Evolutionary conservation across 2,797 vertebrate genomes (phyloP), one percentile per base, ranked within the genome.

Genomic region (Coracias cyanogaster): DNA sequence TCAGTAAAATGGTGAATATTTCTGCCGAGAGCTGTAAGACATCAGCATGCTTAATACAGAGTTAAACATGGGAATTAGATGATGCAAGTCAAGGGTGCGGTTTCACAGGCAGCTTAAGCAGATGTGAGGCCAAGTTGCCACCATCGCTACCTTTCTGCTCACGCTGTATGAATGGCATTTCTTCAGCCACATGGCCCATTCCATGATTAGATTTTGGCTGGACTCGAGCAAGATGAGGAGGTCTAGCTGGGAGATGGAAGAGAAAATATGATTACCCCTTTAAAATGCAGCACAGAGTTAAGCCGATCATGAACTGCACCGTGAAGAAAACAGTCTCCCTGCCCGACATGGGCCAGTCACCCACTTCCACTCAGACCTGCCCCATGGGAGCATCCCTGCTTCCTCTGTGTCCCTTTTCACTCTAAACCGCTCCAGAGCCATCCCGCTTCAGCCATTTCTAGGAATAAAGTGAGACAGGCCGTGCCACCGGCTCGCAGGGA

Each of bases 401-500:
- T 20, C 41, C 12, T 66, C 58, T 5, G 0, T 3, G 31, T 39
- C 55, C 67, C 48, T 25, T 37, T 21, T 13, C 71, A 28, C 37
- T 33, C 77, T 52, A 11, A 62, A 2, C 12, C 3, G 0, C 39
- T 41, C 43, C 9, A 0, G 14, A 3, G 69, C 74, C 61, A n/a
- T 15, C 33, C 81, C 0, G 0, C 71, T 58, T 0, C 1, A 62
- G 80, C 65, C 1, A 0, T 81, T 71, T 29, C 12, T 5, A 79
- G 91, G 73, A 45, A 37, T 15, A 6, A 28, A 67, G 79, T 15
- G 82, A 94, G 78, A 14, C 67, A 26, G 82, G 76, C 66, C 20
- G 0, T 45, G 73, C 62, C 82, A 72, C 70, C 1, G 0, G 49
- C 79, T 72, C 24, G 0, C 78, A 57, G 80, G 86, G 86, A 49